phyloP scores from a whole-genome alignment of 2,113 vertebrate genomes.

The Chlamydotis undulata region DNA sequence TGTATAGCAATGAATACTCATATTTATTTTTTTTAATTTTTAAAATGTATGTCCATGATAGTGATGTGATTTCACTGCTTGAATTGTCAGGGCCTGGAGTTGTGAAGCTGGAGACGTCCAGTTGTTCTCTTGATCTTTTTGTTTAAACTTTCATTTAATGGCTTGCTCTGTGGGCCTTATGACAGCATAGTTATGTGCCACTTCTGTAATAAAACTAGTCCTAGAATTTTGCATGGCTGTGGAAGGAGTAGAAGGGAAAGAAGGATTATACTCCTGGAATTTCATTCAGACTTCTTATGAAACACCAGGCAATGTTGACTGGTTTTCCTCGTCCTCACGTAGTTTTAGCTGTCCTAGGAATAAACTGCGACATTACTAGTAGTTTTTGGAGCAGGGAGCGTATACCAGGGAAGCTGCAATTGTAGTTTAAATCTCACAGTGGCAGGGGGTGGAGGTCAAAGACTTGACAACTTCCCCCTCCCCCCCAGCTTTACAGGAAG shows the following conservation, averaged over 20 bases:
- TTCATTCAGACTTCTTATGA: background rate
- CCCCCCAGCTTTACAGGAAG: background rate
- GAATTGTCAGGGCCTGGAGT: background rate
- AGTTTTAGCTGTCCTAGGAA: background rate
- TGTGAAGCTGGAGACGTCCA: accelerated
- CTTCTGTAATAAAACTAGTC: background rate
- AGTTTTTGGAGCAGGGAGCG: background rate
- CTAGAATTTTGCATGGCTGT: background rate
- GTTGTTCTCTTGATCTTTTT: background rate
- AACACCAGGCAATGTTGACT: accelerated
- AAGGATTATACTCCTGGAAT: background rate
- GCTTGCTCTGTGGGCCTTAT: background rate
- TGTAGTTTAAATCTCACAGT: background rate
- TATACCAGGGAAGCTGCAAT: background rate
- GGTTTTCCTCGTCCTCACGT: background rate
- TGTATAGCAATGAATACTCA: background rate
- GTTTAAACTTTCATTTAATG: background rate
- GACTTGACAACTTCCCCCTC: accelerated
- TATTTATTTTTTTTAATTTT: background rate
- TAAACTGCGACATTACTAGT: background rate
- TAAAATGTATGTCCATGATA: background rate
- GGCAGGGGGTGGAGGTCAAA: background rate
- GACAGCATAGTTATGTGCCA: accelerated
- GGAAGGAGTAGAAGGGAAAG: background rate
- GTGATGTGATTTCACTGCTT: background rate